A percentile compares a stretch with the other conserved stretches of the same genome.
Evolutionary conservation across 1,140 invertebrate genomes (phyloP).

Genomic region (Drosophila nigromelanica): DNA sequence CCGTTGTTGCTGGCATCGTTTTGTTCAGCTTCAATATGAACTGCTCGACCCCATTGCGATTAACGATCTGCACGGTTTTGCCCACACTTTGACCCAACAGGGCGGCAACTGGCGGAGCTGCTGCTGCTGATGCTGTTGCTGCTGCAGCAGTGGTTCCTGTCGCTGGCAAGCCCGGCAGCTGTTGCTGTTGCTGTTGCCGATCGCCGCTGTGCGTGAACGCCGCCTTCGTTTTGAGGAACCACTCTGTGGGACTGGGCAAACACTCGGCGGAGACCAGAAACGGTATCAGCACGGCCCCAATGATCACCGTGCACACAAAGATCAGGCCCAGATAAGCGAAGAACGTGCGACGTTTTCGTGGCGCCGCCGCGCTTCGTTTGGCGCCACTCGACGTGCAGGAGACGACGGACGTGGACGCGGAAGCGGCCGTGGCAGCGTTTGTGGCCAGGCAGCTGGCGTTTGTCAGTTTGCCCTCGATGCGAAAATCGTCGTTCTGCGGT

Average conservation of each 20-base stretch:
- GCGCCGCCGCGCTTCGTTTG: slow-evolving; percentile 20
- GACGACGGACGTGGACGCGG: slow-evolving; percentile 5
- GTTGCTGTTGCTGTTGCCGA: neutral
- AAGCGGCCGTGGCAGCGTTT: slow-evolving; percentile 17
- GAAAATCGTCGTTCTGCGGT: slow-evolving; percentile 88
- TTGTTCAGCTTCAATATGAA: slow-evolving; percentile 71
- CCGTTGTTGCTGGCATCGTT: slow-evolving; percentile 27
- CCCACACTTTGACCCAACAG: slow-evolving; percentile 50
- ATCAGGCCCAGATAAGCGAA: slow-evolving; percentile 80
- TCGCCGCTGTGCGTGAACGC: slow-evolving; percentile 62
- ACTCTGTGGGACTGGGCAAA: slow-evolving; percentile 78
- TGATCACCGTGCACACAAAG: slow-evolving; percentile 81
- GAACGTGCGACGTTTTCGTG: slow-evolving; percentile 68
- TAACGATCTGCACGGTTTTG: slow-evolving; percentile 70
- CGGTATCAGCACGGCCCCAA: slow-evolving; percentile 78
- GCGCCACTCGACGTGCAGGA: slow-evolving; percentile 18
- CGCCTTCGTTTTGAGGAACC: slow-evolving; percentile 83
- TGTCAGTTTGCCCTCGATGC: slow-evolving; percentile 85
- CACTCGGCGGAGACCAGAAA: slow-evolving; percentile 80
- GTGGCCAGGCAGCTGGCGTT: slow-evolving; percentile 50
- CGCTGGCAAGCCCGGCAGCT: neutral
- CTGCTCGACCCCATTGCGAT: slow-evolving; percentile 71
- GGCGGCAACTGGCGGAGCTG: slow-evolving; percentile 11
- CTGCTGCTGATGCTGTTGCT: slow-evolving; percentile 37
- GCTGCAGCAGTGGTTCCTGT: slow-evolving; percentile 10